These are phyloP conservation scores for Larimichthys polyactis DNA, from an alignment of 2,113 vertebrate species.

Conservation along the genomic window DNA sequence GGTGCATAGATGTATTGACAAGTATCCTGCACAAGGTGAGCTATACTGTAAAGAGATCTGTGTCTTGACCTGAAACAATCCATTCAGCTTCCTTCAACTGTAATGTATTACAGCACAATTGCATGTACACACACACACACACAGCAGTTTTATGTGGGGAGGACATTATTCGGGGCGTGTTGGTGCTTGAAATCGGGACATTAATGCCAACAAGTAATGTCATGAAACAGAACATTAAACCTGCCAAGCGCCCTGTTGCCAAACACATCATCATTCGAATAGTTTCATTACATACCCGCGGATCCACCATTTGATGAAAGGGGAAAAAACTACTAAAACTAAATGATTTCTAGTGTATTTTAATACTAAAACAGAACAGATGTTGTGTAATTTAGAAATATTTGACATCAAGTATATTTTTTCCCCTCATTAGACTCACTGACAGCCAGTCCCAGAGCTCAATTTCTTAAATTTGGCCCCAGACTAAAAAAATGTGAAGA, in stretches of 20 bases:
- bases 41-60: neutral
- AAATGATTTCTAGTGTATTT: neutral
- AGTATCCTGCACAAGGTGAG: too few species aligned
- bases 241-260: neutral
- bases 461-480: slow-evolving; percentile 3
- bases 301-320: neutral
- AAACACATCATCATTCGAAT: neutral
- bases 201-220: slow-evolving; percentile 18
- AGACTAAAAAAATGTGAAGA: slow-evolving; percentile 5
- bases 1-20: neutral
- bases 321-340: neutral
- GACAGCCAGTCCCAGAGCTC: neutral
- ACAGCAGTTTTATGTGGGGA: neutral
- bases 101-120: slow-evolving; percentile 2
- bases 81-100: neutral
- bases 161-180: slow-evolving; percentile 2
- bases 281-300: slow-evolving; percentile 12
- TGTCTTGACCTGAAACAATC: neutral
- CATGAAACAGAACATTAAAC: slow-evolving; percentile 6
- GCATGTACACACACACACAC: neutral
- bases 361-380: neutral
- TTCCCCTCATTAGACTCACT: neutral
- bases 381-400: neutral
- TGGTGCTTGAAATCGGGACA: slow-evolving; percentile 29
- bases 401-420: neutral